Percentiles rank a stretch among this genome's conserved stretches.
Conservation (phyloP, 2,888 invertebrate species). For the Philhelius pedissequus region DNA sequence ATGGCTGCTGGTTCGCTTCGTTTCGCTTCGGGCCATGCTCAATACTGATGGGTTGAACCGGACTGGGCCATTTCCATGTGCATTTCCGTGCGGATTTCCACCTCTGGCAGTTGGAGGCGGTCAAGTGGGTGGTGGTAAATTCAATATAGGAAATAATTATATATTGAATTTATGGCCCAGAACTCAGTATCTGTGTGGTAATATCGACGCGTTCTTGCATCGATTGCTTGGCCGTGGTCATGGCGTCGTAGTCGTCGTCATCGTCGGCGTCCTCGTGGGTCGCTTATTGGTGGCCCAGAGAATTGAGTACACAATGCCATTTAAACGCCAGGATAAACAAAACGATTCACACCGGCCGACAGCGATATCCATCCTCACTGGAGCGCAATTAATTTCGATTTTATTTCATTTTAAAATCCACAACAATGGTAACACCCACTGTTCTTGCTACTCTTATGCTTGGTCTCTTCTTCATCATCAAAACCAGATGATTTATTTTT, state of each 20-base stretch:
- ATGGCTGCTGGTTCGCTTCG: conserved; percentile 49
- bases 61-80: conserved; percentile 56
- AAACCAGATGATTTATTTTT: conserved; percentile 65
- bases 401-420: conserved; percentile 68
- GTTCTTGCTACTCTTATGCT: conserved; percentile 48
- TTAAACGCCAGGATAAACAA: conserved; percentile 68
- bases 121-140: conserved; percentile 59
- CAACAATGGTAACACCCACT: conserved; percentile 68
- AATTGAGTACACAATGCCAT: conserved; percentile 51
- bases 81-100: conserved; percentile 64
- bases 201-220: conserved; percentile 59
- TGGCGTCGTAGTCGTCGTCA: no score
- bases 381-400: conserved; percentile 65
- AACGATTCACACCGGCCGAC: conserved; percentile 67
- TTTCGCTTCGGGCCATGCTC: neutral
- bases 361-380: conserved; percentile 60
- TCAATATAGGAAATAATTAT: conserved; percentile 69
- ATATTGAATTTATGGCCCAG: conserved; percentile 63
- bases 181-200: conserved; percentile 67
- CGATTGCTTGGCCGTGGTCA: conserved; percentile 42
- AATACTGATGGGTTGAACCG: neutral
- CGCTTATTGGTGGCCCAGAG: neutral
- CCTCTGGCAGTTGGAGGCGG: conserved; percentile 38
- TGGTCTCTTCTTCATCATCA: conserved; percentile 52
- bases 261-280: no score